A percentile compares a stretch with the other conserved stretches of the same genome.
Evolutionary conservation across 2,113 vertebrate species (phyloP).

Genomic region (Siniperca chuatsi): DNA sequence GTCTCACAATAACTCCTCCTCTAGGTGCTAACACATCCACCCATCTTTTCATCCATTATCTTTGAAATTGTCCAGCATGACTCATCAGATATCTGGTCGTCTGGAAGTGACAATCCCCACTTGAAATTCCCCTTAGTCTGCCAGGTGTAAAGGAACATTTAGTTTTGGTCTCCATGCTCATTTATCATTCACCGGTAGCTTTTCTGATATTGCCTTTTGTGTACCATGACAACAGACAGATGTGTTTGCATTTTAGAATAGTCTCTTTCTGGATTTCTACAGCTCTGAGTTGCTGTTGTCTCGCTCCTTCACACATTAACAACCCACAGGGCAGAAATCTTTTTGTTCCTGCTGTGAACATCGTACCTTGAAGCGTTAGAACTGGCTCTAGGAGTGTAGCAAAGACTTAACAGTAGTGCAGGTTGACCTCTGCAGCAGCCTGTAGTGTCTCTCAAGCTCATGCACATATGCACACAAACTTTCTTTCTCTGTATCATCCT

Average conservation of each 20-base stretch:
- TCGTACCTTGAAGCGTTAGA: slow-evolving; percentile 8
- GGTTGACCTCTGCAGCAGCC: slow-evolving; percentile 38
- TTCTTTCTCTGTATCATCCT: background rate
- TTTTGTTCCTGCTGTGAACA: slow-evolving; percentile 17
- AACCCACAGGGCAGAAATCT: slow-evolving; percentile 22
- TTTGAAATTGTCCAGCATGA: slow-evolving; percentile 14
- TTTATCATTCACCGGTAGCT: slow-evolving; percentile 20
- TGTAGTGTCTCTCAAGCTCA: slow-evolving; percentile 14
- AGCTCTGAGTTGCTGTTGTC: background rate
- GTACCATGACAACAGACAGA: slow-evolving; percentile 14
- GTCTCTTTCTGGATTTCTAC: slow-evolving; percentile 7
- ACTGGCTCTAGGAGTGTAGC: background rate
- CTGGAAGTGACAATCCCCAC: background rate
- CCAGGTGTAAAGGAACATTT: slow-evolving; percentile 30
- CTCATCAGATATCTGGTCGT: slow-evolving; percentile 25
- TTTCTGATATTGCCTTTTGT: slow-evolving; percentile 17
- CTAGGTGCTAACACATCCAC: background rate
- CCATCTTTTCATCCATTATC: slow-evolving; percentile 32
- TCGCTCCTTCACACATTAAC: slow-evolving; percentile 9
- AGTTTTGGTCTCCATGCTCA: slow-evolving; percentile 15
- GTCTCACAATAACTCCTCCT: slow-evolving; percentile 14
- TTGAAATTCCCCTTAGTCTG: slow-evolving; percentile 2
- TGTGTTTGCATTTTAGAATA: slow-evolving; percentile 18
- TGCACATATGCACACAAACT: background rate
- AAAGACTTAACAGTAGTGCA: background rate